Evolutionary conservation across 2,797 vertebrate genomes (phyloP).

Genomic region (Brachyalestes nurse): DNA sequence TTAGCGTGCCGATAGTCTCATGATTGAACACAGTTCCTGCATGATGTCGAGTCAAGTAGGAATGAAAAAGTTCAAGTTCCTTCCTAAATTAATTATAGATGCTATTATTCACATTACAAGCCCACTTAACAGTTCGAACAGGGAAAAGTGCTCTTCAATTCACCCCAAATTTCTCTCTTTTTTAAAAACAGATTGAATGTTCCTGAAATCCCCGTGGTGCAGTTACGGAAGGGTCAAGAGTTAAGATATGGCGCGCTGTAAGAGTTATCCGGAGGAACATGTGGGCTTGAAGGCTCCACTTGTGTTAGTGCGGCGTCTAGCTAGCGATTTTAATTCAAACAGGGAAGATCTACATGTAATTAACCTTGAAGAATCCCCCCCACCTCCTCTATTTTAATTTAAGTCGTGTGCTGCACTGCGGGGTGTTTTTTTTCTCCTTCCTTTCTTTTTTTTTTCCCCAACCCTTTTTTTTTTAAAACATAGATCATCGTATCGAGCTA

Average conservation of each 20-base stretch:
- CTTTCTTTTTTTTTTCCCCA: slow-evolving; percentile 4
- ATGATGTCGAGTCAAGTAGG: background rate
- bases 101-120: slow-evolving; percentile 23
- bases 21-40: background rate
- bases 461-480: slow-evolving; percentile 20
- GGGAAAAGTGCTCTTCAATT: slow-evolving; percentile 30
- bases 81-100: slow-evolving; percentile 38
- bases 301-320: slow-evolving; percentile 54
- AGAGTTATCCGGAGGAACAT: slow-evolving; percentile 47
- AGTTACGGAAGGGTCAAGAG: slow-evolving; percentile 54
- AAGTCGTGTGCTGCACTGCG: slow-evolving; percentile 57
- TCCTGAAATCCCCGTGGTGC: slow-evolving; percentile 47
- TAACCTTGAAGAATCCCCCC: slow-evolving; percentile 61
- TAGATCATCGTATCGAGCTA: slow-evolving; percentile 39
- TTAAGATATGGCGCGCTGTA: slow-evolving; percentile 50
- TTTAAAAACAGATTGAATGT: slow-evolving; percentile 43
- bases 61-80: slow-evolving; percentile 3
- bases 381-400: slow-evolving; percentile 61
- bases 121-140: slow-evolving; percentile 13
- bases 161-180: slow-evolving; percentile 45
- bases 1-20: background rate
- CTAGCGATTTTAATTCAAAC: slow-evolving; percentile 61
- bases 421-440: slow-evolving; percentile 42
- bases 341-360: slow-evolving; percentile 61
- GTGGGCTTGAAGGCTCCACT: slow-evolving; percentile 48